Evolutionary conservation across 2,113 vertebrate genomes (phyloP).

Genomic region (Melanostigma gelatinosum): DNA sequence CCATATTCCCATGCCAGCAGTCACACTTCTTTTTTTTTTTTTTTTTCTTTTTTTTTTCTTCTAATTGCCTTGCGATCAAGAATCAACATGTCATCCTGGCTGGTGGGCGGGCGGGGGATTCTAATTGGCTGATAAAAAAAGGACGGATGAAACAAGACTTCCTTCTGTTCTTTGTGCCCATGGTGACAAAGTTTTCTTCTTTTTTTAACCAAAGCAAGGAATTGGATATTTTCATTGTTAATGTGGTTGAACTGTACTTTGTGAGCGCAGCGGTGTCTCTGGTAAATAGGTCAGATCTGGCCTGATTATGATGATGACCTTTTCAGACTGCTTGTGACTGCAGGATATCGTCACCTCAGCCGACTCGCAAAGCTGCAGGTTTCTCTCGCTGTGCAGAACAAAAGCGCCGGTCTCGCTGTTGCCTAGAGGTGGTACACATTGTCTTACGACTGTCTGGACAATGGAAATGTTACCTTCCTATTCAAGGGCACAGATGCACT

Average conservation of each 20-base stretch:
- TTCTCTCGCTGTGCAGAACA: constrained; percentile 17
- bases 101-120: constrained; percentile 33
- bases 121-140: constrained; percentile 42
- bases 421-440: not conserved
- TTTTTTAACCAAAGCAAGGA: constrained; percentile 14
- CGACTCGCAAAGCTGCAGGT: constrained; percentile 3
- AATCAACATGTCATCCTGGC: constrained; percentile 30
- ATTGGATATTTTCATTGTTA: constrained; percentile 12
- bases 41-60: not conserved
- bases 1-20: constrained; percentile 31
- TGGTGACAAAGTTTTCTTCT: constrained; percentile 22
- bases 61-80: constrained; percentile 31
- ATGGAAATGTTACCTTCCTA: not conserved
- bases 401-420: not conserved
- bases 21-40: not conserved
- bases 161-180: constrained; percentile 16
- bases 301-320: constrained; percentile 44
- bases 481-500: not conserved
- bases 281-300: constrained; percentile 47
- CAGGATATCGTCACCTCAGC: constrained; percentile 43
- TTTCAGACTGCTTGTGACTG: constrained; percentile 46
- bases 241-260: not conserved
- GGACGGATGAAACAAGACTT: constrained; percentile 18
- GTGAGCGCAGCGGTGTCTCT: constrained; percentile 7
- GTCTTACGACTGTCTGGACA: constrained; percentile 10